phyloP scores from a whole-genome alignment of 2,888 invertebrate species.

The Palloptera scutellata region DNA sequence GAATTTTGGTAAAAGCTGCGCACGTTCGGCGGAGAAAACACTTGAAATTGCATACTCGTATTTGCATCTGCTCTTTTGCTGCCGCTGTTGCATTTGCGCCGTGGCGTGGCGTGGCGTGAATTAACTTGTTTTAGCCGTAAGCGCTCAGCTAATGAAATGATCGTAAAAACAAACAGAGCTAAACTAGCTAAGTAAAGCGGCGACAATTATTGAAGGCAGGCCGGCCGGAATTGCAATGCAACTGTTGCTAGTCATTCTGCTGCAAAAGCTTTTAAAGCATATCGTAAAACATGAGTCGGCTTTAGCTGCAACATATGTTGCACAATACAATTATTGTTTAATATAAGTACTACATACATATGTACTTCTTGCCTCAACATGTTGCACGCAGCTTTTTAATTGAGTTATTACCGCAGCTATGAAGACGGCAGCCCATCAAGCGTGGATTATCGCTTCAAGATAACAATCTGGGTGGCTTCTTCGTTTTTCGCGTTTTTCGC shows the following conservation, averaged over 20 bases:
- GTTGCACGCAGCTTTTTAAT: slow-evolving; percentile 19
- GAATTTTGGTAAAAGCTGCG: not conserved
- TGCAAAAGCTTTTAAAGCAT: too few relatives aligned
- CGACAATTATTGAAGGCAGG: not conserved
- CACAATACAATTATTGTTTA: too few relatives aligned
- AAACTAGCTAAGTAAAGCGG: not conserved
- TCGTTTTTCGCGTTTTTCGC: too few relatives aligned
- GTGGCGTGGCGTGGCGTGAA: not conserved
- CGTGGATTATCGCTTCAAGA: not conserved
- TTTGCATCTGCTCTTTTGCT: not conserved
- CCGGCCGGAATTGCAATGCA: too few relatives aligned
- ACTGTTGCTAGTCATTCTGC: too few relatives aligned
- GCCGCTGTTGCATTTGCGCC: not conserved
- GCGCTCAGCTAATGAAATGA: not conserved
- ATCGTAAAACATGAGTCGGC: too few relatives aligned
- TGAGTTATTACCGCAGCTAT: slow-evolving; percentile 25
- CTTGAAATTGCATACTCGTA: not conserved
- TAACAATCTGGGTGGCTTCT: slow-evolving; percentile 22
- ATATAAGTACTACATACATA: too few relatives aligned
- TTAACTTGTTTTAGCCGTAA: not conserved
- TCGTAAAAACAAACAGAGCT: not conserved
- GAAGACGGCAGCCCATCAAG: slow-evolving; percentile 1
- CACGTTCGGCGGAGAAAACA: not conserved
- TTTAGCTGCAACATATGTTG: too few relatives aligned
- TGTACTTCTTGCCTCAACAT: too few relatives aligned